phyloP scores from a whole-genome alignment of 2,888 invertebrate genomes.

The Blastobasis lacticolella region DNA sequence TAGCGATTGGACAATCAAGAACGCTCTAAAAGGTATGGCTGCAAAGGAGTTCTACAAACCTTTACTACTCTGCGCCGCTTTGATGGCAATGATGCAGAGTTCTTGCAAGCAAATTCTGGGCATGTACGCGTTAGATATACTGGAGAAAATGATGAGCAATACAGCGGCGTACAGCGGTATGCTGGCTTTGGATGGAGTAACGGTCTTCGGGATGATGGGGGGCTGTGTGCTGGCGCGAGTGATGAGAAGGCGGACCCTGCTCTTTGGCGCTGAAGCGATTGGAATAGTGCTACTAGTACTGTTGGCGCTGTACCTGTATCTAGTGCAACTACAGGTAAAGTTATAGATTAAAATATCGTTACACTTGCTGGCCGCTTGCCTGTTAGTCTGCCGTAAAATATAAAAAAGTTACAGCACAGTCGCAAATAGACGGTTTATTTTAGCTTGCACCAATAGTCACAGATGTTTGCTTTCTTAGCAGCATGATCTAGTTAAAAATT shows the following conservation, averaged over 20 bases:
- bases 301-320: too few relatives aligned
- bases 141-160: constrained; percentile 16
- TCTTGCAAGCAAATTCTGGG: constrained; percentile 17
- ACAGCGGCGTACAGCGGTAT: constrained; percentile 17
- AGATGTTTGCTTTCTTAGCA: too few relatives aligned
- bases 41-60: constrained; percentile 12
- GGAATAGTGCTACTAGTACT: too few relatives aligned
- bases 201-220: constrained; percentile 12
- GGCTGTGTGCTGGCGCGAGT: constrained; percentile 11
- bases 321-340: too few relatives aligned
- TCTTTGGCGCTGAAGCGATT: constrained; percentile 7
- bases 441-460: too few relatives aligned
- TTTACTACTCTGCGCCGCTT: constrained; percentile 2
- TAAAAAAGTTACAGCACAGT: too few relatives aligned
- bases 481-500: too few relatives aligned
- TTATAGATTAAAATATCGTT: too few relatives aligned
- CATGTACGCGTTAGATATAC: constrained; percentile 18
- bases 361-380: too few relatives aligned
- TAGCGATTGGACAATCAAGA: neutral
- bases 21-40: neutral
- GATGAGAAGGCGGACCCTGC: constrained; percentile 10
- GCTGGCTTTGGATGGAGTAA: constrained; percentile 19
- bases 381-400: too few relatives aligned
- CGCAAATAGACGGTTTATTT: too few relatives aligned
- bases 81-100: constrained; percentile 9